phyloP scores from a whole-genome alignment of 2,888 invertebrate species.

The Piscicola geometra region DNA sequence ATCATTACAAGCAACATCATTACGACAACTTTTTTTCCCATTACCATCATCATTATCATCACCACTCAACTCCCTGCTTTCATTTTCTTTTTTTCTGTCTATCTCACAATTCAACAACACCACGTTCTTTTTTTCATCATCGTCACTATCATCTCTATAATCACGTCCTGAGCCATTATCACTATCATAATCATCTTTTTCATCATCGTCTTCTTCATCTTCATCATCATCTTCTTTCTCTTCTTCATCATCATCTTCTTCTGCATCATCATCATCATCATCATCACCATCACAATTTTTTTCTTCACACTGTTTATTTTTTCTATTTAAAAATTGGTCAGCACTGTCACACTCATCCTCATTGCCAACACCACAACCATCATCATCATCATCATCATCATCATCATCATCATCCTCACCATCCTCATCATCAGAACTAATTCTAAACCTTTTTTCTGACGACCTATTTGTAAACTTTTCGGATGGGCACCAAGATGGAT shows the following conservation, averaged over 20 bases:
- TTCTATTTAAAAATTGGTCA: not conserved
- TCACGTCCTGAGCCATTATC: not conserved
- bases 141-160: not conserved
- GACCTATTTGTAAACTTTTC: too few relatives aligned
- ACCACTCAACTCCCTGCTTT: not conserved
- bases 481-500: too few relatives aligned
- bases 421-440: not conserved
- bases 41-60: not conserved
- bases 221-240: not conserved
- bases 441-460: too few relatives aligned
- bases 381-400: constrained; percentile 13
- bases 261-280: not conserved
- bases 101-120: not conserved
- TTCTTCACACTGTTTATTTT: not conserved
- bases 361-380: not conserved
- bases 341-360: not conserved
- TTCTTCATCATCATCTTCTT: not conserved
- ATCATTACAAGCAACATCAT: too few relatives aligned
- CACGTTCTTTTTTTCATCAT: constrained; percentile 2
- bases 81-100: not conserved
- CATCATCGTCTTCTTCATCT: constrained; percentile 8
- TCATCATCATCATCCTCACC: not conserved
- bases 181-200: constrained; percentile 9
- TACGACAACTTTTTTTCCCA: not conserved
- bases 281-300: not conserved